Evolutionary conservation across 1,140 invertebrate genomes (phyloP).

Genomic region (Cyclina sinensis): DNA sequence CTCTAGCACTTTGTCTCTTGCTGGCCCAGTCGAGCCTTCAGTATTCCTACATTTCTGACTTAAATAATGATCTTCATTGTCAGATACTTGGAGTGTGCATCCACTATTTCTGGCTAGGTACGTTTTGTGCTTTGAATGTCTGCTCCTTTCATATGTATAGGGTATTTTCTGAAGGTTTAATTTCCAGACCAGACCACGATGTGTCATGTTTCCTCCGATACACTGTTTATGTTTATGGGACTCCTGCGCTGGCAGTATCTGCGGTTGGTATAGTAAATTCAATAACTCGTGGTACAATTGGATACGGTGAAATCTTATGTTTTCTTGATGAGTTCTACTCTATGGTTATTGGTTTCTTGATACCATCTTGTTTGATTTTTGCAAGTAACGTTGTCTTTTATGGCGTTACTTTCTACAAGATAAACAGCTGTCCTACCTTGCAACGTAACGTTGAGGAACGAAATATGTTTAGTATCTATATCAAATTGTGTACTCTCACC

Average conservation of each 20-base stretch:
- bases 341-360: not conserved
- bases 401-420: conserved; percentile 33
- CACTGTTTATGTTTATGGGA: conserved; percentile 1
- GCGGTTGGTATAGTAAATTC: not conserved
- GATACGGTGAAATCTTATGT: conserved; percentile 27
- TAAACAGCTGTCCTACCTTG: conserved; percentile 16
- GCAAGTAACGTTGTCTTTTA: conserved; percentile 13
- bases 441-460: conserved; percentile 1
- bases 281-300: not conserved
- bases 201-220: not conserved
- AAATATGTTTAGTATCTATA: conserved; percentile 19
- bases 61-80: not conserved
- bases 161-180: conserved; percentile 7
- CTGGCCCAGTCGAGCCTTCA: conserved; percentile 72
- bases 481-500: conserved; percentile 46
- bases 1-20: conserved; percentile 70
- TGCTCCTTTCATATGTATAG: conserved; percentile 70
- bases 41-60: conserved; percentile 3
- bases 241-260: not conserved
- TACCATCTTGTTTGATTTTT: conserved; percentile 18
- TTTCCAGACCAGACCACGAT: not conserved
- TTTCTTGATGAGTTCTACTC: conserved; percentile 29
- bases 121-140: conserved; percentile 68
- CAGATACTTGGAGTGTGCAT: conserved; percentile 50
- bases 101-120: conserved; percentile 61